Base-by-base conservation (phyloP, 1,140 invertebrate species). In the Lepidurus couesii region DNA sequence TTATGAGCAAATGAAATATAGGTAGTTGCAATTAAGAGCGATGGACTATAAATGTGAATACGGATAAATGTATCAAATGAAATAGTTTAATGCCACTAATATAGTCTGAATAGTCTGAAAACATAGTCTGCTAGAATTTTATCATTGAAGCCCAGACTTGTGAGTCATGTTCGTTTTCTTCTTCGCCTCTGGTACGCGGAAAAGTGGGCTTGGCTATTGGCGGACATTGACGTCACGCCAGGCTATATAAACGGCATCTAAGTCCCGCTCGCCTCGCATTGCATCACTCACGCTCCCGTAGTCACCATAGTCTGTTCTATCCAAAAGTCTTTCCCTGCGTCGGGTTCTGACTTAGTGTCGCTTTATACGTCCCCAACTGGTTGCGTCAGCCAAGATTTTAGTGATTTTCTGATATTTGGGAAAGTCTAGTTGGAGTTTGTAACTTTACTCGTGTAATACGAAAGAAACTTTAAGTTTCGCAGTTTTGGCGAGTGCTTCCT, bases 151-250 rank as follows among this genome's bases (percentile, higher is more conserved):
- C 16, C 16, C 16, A 65, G 53, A 34, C 53, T 1, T 21, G 53
- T 65, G 53, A 65, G 53, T 65, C 53, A 65, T 21, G 9, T 8
- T 47, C 45, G 2, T 47, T 47, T 47, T 47, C 10, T 65, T 65
- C 21, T 65, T 65, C 53, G 16, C 1, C 53, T 65, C 13, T 21
- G 16, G 3, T 9, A n/a, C 53, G 16, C 53, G 34, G 53, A 65
- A 21, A 65, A 65, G 53, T 65, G 53, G 53, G 53, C 21, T 65
- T 65, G 53, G 53, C 3, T 65, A 65, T 65, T 65, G 53, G 53
- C 21, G 53, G 53, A 65, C 53, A 65, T 65, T 65, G 53, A 65
- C 53, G 53, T 65, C 53, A 21, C 4, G 53, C 53, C 6, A 21
- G 21, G 53, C 16, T 65, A 65, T 65, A 65, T 21, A 65, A 65